Evolutionary conservation across 2,888 invertebrate genomes (phyloP).

Genomic region (Furcula furcula): DNA sequence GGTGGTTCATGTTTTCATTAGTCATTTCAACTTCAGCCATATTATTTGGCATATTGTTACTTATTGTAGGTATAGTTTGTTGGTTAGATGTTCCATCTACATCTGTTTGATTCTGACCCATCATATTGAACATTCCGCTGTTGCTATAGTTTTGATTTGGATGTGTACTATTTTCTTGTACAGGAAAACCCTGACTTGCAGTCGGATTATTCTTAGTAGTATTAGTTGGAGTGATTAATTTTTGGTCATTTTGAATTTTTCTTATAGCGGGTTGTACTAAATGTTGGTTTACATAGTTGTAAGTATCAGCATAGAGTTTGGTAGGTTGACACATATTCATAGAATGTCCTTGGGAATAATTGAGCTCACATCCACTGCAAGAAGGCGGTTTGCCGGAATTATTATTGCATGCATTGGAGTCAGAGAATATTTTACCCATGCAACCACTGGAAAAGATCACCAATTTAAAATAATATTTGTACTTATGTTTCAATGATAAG

Average conservation of each 20-base stretch:
- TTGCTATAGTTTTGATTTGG: no score
- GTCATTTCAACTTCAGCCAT: no score
- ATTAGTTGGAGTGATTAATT: constrained; percentile 55
- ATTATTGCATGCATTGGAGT: constrained; percentile 25
- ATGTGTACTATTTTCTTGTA: no score
- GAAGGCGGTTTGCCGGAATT: neutral
- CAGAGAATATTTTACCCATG: constrained; percentile 68
- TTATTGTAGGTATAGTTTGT: no score
- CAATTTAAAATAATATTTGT: no score
- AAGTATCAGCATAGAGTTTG: constrained; percentile 65
- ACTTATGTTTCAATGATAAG: no score
- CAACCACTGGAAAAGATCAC: constrained; percentile 66
- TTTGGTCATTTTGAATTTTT: constrained; percentile 68
- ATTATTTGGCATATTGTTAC: no score
- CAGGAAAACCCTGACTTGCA: no score
- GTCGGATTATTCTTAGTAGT: constrained; percentile 56
- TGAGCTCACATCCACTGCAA: neutral
- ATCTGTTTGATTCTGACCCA: neutral
- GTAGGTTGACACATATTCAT: no score
- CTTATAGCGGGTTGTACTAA: constrained; percentile 66
- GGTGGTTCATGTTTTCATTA: no score
- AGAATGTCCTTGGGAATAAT: no score
- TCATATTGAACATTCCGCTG: neutral
- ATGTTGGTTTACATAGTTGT: constrained; percentile 59
- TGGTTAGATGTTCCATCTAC: no score